Evolutionary conservation across 2,797 vertebrate species (phyloP).

Genomic region (Cossypha dichroa): DNA sequence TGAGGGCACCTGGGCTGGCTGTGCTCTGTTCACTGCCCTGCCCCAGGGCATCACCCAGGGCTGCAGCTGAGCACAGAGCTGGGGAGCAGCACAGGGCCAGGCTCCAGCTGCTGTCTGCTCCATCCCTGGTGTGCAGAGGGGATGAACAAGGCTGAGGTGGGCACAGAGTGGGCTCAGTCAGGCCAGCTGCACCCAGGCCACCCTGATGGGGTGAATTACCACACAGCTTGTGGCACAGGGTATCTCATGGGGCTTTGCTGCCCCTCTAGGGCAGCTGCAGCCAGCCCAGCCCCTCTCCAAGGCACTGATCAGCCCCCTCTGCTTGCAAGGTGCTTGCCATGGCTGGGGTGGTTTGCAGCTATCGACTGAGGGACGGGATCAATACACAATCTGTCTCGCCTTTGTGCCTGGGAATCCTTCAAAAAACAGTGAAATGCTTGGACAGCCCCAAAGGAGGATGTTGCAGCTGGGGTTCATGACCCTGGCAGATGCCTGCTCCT

Average conservation of each 20-base stretch:
- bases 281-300: background rate
- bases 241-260: rapidly evolving
- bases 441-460: background rate
- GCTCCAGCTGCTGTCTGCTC: background rate
- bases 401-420: background rate
- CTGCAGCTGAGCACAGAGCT: too few species aligned
- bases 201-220: rapidly evolving
- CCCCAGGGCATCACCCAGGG: background rate
- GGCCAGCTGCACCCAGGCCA: rapidly evolving
- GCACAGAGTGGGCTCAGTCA: background rate
- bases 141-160: background rate
- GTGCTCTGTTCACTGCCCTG: background rate
- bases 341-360: background rate
- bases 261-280: background rate
- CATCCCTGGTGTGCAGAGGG: rapidly evolving
- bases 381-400: background rate
- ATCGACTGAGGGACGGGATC: background rate
- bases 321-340: rapidly evolving
- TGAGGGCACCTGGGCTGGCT: background rate
- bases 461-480: constrained; percentile 26
- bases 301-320: background rate
- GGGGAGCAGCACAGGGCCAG: background rate
- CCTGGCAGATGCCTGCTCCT: background rate
- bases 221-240: rapidly evolving
- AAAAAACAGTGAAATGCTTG: background rate